Conservation (phyloP, 2,797 vertebrate species). For the Sciurus vulgaris region DNA sequence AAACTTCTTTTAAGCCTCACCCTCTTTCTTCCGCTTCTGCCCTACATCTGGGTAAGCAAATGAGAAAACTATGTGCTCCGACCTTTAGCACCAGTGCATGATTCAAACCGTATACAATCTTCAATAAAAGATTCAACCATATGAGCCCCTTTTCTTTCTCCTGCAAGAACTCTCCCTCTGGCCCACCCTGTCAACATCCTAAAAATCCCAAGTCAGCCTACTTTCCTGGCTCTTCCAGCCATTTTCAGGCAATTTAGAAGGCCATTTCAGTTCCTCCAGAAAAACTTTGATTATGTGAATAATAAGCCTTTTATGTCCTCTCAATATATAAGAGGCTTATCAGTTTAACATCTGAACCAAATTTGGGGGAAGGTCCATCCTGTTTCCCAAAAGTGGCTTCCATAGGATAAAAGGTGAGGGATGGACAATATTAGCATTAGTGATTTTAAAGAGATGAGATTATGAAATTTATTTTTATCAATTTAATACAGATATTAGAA, state of each 20-base stretch:
- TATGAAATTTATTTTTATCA: neutral
- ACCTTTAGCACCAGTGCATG: neutral
- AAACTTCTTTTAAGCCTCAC: neutral
- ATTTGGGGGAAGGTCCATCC: neutral
- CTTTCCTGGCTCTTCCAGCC: neutral
- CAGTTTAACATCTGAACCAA: neutral
- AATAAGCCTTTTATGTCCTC: neutral
- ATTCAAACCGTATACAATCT: neutral
- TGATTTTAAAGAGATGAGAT: neutral
- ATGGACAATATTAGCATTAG: neutral
- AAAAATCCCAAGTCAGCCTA: neutral
- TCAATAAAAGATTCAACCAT: neutral
- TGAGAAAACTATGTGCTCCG: neutral
- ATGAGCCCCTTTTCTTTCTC: neutral
- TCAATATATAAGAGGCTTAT: neutral
- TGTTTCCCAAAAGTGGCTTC: neutral
- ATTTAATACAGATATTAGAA: neutral
- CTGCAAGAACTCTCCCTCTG: rapidly evolving
- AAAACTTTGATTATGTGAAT: neutral
- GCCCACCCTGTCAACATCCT: neutral
- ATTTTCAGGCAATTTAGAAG: neutral
- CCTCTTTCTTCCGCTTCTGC: neutral
- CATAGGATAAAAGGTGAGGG: neutral
- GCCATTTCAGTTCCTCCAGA: neutral
- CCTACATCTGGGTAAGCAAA: neutral